Conservation (phyloP, 2,113 vertebrate species). For the Gobio gobio region DNA sequence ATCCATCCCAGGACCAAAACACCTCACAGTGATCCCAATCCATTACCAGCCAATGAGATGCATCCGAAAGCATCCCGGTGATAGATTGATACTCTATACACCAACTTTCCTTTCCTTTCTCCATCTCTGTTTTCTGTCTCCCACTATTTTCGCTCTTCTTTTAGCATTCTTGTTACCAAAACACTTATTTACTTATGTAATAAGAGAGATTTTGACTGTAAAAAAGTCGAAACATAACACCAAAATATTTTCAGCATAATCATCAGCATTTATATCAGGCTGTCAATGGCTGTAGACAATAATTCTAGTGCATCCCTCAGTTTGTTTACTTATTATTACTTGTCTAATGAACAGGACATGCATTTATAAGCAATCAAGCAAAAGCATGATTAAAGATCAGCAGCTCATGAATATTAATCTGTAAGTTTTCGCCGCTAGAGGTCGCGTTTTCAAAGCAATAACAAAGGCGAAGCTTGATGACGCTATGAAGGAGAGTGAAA, state of each 20-base stretch:
- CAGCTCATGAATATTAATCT: neutral
- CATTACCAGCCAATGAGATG: neutral
- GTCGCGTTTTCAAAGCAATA: too few species aligned
- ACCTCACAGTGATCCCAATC: neutral
- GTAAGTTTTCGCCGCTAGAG: too few species aligned
- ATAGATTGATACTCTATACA: slow-evolving; percentile 1
- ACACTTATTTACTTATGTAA: neutral
- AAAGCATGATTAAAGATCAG: neutral
- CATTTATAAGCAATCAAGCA: neutral
- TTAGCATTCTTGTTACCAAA: neutral
- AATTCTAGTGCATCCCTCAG: neutral
- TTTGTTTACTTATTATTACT: neutral
- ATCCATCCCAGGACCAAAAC: neutral
- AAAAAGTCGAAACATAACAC: neutral
- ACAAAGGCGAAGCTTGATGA: too few species aligned
- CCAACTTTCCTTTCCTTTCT: neutral
- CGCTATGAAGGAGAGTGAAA: too few species aligned
- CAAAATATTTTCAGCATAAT: neutral
- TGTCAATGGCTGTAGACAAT: neutral
- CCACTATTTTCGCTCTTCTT: neutral
- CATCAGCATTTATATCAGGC: neutral
- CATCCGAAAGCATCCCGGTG: neutral
- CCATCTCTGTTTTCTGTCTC: neutral
- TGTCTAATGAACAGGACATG: neutral
- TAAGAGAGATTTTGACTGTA: neutral